Evolutionary conservation across 2,797 vertebrate species (phyloP), one percentile per base, ranked within the genome.

Genomic region (Sebastolobus altivelis): DNA sequence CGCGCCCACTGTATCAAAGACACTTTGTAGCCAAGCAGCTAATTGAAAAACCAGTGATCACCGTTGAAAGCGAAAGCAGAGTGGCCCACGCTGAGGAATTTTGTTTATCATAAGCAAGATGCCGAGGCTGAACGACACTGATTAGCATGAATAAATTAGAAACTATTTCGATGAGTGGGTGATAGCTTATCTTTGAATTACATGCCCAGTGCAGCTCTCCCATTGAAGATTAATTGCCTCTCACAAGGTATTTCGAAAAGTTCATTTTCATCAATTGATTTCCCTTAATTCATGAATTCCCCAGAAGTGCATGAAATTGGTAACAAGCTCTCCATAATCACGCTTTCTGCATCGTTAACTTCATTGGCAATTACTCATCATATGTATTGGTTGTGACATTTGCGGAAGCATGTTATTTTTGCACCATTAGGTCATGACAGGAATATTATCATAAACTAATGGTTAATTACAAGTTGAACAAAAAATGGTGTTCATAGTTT

Each of bases 171-270:
- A 89, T 90, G 82, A 91, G 82, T 86, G 89, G 77, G 70, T 83
- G 87, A 92, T 91, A 92, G 86, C 91, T 94, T 95, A 94, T 94
- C 93, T 94, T 90, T 92, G 91, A 91, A 94, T 93, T 92, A 88
- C 90, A 94, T 92, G 89, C 85, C 88, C 89, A 87, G 81, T 82
- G 83, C 90, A 84, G 86, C 84, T 80, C 87, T 88, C 82, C 85
- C 82, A 87, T 86, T 92, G 82, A 89, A 92, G 93, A 95, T 92
- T 90, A 92, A 95, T 94, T 90, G 88, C 91, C 87, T 92, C 87
- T 89, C 90, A 84, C 80, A 82, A 92, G 91, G 89, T 94, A 90
- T 94, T 93, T 89, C 20, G 52, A 93, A 94, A 94, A 93, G 90
- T 94, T 92, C 84, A 92, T 94, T 90, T 91, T 91, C 90, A 92